These are phyloP conservation scores for Gymnocephalus cernua DNA, from an alignment of 2,113 vertebrate genomes.

Conservation along the genomic window DNA sequence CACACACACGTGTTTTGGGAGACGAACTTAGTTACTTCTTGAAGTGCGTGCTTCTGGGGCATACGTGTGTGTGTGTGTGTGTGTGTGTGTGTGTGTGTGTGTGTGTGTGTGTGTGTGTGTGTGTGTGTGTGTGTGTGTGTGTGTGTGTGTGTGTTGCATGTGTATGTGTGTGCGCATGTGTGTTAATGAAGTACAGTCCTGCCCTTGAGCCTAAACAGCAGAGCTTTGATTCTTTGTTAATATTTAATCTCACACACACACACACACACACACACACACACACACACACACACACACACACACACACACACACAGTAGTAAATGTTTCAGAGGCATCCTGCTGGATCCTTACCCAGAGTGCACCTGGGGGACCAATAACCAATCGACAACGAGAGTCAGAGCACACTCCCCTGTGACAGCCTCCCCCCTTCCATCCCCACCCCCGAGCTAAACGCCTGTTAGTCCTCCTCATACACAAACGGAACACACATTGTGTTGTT, in stretches of 20 bases:
- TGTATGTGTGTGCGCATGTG: not conserved
- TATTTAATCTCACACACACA: conserved; percentile 40
- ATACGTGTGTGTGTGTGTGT: not conserved
- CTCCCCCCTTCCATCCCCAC: not conserved
- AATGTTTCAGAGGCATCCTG: conserved; percentile 26
- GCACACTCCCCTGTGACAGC: conserved; percentile 23
- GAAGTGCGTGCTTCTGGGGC: no score
- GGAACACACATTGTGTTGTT: no score
- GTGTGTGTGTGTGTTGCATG: not conserved
- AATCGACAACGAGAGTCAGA: conserved; percentile 31
- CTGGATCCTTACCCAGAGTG: conserved; percentile 52
- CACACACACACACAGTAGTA: not conserved
- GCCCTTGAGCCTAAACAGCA: conserved; percentile 48
- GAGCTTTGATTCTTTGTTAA: conserved; percentile 53
- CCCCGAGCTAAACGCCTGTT: conserved; percentile 52
- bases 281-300: not conserved
- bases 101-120: not conserved
- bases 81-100: not conserved
- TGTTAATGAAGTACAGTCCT: conserved; percentile 44
- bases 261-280: not conserved
- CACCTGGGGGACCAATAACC: conserved; percentile 62
- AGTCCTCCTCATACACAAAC: conserved; percentile 3
- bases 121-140: not conserved
- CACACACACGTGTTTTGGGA: no score
- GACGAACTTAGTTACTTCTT: no score